Evolutionary conservation across 2,113 vertebrate species (phyloP).

Genomic region (Melospiza melodia): DNA sequence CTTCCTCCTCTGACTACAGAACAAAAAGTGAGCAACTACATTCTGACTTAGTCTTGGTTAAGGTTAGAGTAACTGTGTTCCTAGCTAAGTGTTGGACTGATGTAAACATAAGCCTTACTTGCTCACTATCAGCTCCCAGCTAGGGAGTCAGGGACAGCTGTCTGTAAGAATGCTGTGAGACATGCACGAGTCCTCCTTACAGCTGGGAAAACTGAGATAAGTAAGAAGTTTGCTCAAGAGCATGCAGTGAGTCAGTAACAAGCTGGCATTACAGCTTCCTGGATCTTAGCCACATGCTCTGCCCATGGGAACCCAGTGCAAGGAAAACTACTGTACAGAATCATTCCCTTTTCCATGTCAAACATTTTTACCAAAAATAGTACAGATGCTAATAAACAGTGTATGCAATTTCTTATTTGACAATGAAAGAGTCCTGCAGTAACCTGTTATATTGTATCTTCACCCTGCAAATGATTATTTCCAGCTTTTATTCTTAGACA

Average conservation of each 20-base stretch:
- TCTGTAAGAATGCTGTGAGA: not conserved
- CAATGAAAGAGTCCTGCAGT: not conserved
- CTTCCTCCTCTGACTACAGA: not conserved
- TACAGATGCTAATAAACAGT: not conserved
- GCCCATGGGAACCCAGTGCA: not conserved
- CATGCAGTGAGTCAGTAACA: not conserved
- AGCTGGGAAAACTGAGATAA: not conserved
- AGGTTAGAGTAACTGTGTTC: not conserved
- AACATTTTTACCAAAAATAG: not conserved
- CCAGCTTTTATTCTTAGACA: not conserved
- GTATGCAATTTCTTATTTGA: not conserved
- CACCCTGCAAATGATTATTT: slow-evolving; percentile 8
- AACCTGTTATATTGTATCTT: not conserved
- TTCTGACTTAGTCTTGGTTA: not conserved
- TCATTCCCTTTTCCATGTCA: not conserved
- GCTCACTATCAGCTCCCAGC: not conserved
- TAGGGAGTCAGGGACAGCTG: not conserved
- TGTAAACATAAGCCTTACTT: not conserved
- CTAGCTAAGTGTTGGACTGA: not conserved
- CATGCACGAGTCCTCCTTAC: not conserved
- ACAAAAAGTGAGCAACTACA: not conserved
- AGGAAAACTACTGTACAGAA: slow-evolving; percentile 15
- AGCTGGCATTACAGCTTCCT: not conserved
- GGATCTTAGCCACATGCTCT: not conserved
- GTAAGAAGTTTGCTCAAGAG: not conserved